phyloP scores from a whole-genome alignment of 2,888 invertebrate genomes.

The Crioceris asparagi region DNA sequence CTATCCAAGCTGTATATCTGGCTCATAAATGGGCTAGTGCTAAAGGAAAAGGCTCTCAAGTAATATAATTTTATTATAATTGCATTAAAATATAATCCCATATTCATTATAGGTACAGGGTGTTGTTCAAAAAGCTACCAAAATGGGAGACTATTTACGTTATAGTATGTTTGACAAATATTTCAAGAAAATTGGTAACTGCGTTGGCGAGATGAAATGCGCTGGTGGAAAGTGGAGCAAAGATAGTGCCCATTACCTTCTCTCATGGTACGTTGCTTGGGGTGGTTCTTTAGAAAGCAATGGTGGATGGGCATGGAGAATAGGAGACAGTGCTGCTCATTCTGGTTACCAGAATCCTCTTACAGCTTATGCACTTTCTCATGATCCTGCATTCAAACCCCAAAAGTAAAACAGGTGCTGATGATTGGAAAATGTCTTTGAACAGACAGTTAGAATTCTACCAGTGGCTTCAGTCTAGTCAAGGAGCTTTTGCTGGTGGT shows the following conservation, averaged over 20 bases:
- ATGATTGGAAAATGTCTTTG: conserved; percentile 21
- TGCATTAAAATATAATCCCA: no score
- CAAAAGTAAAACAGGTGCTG: conserved; percentile 19
- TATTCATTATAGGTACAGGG: no score
- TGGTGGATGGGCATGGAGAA: conserved; percentile 22
- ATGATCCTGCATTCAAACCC: conserved; percentile 18
- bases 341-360: no score
- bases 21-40: conserved; percentile 18
- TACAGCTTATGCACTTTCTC: no score
- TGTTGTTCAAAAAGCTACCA: conserved; percentile 20
- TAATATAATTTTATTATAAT: no score
- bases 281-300: conserved; percentile 10
- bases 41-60: conserved; percentile 10
- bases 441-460: conserved; percentile 22
- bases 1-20: no score
- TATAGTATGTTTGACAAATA: no score
- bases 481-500: conserved; percentile 24
- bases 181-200: conserved; percentile 23
- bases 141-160: conserved; percentile 22
- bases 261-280: no score
- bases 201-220: conserved; percentile 16
- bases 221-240: conserved; percentile 20
- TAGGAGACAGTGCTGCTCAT: conserved; percentile 21
- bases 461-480: conserved; percentile 19
- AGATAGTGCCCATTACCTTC: no score